These are phyloP conservation scores for Oncorhynchus keta DNA, from an alignment of 2,113 vertebrate species.

Conservation along the genomic window DNA sequence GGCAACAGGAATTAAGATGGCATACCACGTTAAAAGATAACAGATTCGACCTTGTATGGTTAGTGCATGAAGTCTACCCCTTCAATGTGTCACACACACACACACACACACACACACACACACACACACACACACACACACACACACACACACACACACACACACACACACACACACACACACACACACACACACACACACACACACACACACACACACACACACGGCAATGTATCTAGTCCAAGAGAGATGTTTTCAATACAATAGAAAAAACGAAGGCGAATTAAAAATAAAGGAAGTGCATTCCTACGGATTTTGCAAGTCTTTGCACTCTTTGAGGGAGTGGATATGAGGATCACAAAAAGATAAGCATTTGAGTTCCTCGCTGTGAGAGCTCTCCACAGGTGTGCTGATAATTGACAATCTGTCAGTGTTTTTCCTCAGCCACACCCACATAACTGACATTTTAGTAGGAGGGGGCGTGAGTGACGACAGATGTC, in stretches of 20 bases:
- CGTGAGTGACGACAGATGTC: conserved; percentile 60
- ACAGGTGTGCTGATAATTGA: conserved; percentile 65
- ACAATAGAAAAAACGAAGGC: not conserved
- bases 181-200: too few species aligned
- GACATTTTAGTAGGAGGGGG: conserved; percentile 54
- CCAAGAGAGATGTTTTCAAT: not conserved
- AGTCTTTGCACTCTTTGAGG: not conserved
- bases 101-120: too few species aligned
- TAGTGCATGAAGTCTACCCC: conserved; percentile 26
- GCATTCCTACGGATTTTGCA: not conserved
- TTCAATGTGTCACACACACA: not conserved
- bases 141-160: too few species aligned
- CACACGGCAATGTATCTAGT: not conserved
- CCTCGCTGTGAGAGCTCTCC: conserved; percentile 39
- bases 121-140: too few species aligned
- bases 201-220: not conserved
- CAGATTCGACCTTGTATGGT: conserved; percentile 47
- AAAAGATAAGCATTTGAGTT: conserved; percentile 35
- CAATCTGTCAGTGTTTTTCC: conserved; percentile 62
- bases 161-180: too few species aligned
- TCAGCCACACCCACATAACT: conserved; percentile 58
- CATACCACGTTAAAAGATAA: conserved; percentile 48
- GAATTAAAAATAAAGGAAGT: not conserved
- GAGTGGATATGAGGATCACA: conserved; percentile 8
- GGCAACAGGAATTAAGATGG: conserved; percentile 52